Percentiles rank a stretch among this genome's conserved stretches.
These are phyloP conservation scores for Alviniconcha strummeri DNA, from an alignment of 2,888 invertebrate species.

Conservation along the genomic window DNA sequence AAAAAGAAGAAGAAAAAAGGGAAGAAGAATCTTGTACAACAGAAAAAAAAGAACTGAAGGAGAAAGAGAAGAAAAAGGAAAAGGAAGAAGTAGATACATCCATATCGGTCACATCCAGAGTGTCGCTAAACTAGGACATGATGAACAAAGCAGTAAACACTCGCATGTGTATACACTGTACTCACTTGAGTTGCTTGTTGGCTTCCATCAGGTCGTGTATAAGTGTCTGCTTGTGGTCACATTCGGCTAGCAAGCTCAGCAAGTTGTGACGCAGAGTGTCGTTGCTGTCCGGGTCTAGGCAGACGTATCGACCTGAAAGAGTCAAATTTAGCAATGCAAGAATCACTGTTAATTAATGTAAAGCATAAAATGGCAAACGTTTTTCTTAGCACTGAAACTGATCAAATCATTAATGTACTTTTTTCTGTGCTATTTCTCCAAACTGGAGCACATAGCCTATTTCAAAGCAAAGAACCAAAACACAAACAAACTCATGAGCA, in stretches of 20 bases:
- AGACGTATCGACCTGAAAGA: conserved; percentile 39
- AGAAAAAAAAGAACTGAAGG: too few relatives aligned
- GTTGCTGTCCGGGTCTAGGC: conserved; percentile 40
- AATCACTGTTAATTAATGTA: neutral
- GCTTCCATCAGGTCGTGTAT: conserved; percentile 65
- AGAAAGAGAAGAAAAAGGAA: neutral
- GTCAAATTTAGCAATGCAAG: neutral
- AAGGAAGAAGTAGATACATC: neutral
- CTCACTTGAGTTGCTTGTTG: conserved; percentile 66
- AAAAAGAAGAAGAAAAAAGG: too few relatives aligned
- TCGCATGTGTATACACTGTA: neutral
- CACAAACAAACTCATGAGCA: neutral
- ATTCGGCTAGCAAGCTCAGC: conserved; percentile 59
- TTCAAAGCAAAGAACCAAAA: neutral
- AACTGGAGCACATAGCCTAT: too few relatives aligned
- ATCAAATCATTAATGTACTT: neutral
- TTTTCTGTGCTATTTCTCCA: neutral
- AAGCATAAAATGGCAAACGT: too few relatives aligned
- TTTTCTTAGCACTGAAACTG: too few relatives aligned
- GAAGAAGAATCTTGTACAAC: too few relatives aligned
- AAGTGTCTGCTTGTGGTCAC: conserved; percentile 62
- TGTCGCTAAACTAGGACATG: too few relatives aligned
- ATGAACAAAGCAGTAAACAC: too few relatives aligned
- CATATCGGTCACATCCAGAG: too few relatives aligned
- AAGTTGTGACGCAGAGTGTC: conserved; percentile 49